phyloP scores from a whole-genome alignment of 2,113 vertebrate species.

The Oophaga pumilio region DNA sequence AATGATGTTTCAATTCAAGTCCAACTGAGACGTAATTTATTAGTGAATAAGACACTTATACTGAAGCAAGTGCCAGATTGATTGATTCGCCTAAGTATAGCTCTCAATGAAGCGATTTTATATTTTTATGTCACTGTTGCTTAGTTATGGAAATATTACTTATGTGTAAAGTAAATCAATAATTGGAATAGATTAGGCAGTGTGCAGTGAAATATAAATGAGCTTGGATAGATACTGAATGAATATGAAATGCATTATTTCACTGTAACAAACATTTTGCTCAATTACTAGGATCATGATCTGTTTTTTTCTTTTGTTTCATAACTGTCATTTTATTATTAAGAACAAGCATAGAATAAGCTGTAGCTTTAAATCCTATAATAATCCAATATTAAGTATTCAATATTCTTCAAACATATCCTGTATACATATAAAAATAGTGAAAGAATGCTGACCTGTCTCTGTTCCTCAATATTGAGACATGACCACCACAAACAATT shows the following conservation, averaged over 20 bases:
- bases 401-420: no score
- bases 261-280: background rate
- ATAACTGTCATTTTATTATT: background rate
- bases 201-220: background rate
- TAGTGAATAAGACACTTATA: background rate
- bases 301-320: background rate
- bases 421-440: no score
- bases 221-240: background rate
- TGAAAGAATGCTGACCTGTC: no score
- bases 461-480: no score
- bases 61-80: background rate
- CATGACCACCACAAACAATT: no score
- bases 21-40: background rate
- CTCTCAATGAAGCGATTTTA: background rate
- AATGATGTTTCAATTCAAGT: conserved; percentile 1
- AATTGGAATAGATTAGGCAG: background rate
- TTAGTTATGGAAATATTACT: background rate
- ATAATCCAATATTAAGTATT: no score
- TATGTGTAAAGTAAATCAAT: background rate
- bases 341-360: background rate
- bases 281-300: background rate
- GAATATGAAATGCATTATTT: background rate
- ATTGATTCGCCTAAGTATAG: background rate
- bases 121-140: background rate
- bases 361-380: no score